A percentile compares a stretch with the other conserved stretches of the same genome.
Evolutionary conservation across 2,113 vertebrate genomes (phyloP).

Genomic region (Labeo catla): DNA sequence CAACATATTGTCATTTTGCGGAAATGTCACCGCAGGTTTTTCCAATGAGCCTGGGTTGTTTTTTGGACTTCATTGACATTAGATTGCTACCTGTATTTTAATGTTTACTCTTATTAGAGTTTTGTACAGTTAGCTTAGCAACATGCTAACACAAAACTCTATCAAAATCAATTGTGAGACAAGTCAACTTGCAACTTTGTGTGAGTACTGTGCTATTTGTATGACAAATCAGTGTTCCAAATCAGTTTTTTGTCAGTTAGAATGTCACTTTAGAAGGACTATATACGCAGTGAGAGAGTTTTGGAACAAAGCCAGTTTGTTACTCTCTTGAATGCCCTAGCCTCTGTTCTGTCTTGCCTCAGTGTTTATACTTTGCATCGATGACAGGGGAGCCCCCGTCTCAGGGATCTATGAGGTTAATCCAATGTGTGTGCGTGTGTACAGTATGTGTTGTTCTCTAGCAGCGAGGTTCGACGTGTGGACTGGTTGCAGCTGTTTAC

Average conservation of each 20-base stretch:
- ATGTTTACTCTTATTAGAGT: not conserved
- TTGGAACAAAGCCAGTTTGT: not conserved
- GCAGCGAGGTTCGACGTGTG: constrained; percentile 52
- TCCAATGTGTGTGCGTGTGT: constrained; percentile 13
- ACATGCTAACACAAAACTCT: not conserved
- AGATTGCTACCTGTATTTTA: not conserved
- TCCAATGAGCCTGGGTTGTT: not conserved
- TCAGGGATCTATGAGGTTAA: constrained; percentile 22
- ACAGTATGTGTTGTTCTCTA: constrained; percentile 15
- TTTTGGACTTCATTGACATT: not conserved
- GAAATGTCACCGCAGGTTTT: not conserved
- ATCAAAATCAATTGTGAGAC: not conserved
- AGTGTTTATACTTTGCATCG: constrained; percentile 61
- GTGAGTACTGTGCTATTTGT: not conserved
- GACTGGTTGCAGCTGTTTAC: constrained; percentile 72
- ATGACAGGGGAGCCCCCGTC: constrained; percentile 16
- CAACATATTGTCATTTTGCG: not conserved
- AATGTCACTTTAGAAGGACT: not conserved
- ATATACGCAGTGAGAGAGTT: not conserved
- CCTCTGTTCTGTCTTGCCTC: constrained; percentile 64
- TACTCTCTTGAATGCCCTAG: constrained; percentile 8
- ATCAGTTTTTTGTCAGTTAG: not conserved
- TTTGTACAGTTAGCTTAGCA: not conserved
- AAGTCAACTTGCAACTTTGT: not conserved
- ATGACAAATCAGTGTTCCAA: not conserved